Conservation (phyloP, 1,140 invertebrate species). For the Lithobius niger region DNA sequence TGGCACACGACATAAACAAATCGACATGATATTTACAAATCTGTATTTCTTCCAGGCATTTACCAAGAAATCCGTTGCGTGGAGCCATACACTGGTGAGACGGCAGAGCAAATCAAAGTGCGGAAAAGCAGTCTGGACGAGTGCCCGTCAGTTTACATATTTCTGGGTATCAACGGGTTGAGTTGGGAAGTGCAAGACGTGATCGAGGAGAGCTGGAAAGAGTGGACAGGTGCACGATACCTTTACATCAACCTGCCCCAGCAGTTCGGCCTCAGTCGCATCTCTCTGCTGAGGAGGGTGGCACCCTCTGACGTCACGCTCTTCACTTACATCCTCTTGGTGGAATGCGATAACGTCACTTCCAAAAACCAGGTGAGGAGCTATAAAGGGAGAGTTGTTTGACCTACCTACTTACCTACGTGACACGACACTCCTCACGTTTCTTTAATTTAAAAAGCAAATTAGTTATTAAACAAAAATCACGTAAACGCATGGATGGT, state of each 20-base stretch:
- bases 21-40: not conserved
- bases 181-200: slow-evolving; percentile 26
- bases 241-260: slow-evolving; percentile 35
- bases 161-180: slow-evolving; percentile 34
- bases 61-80: slow-evolving; percentile 21
- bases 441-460: too few species aligned
- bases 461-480: too few species aligned
- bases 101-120: not conserved
- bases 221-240: slow-evolving; percentile 37
- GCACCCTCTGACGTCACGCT: slow-evolving; percentile 29
- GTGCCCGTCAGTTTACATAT: slow-evolving; percentile 22
- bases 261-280: slow-evolving; percentile 30
- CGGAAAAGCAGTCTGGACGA: not conserved
- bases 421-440: too few species aligned
- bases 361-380: too few species aligned
- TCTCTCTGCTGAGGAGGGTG: slow-evolving; percentile 31
- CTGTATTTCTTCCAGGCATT: slow-evolving; percentile 21
- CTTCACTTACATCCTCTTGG: slow-evolving; percentile 37
- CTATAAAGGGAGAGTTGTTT: too few species aligned
- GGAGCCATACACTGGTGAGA: not conserved
- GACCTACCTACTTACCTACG: too few species aligned
- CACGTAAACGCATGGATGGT: too few species aligned
- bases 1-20: too few species aligned
- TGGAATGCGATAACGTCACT: too few species aligned
- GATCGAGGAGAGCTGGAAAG: slow-evolving; percentile 36